Evolutionary conservation across 2,888 invertebrate species (phyloP).

Genomic region (Rapana venosa): DNA sequence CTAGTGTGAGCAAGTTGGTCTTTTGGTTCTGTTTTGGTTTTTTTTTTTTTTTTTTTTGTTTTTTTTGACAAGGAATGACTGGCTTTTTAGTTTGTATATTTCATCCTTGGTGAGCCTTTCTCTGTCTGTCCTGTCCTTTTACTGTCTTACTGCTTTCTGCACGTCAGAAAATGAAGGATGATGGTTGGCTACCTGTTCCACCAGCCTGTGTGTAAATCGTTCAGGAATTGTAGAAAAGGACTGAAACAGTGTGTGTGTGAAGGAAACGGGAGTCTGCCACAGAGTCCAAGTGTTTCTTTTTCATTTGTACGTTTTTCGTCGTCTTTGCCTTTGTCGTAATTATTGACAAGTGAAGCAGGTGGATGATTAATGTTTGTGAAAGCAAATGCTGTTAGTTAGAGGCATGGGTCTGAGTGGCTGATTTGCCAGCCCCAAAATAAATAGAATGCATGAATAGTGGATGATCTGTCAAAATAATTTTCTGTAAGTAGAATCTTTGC

Average conservation of each 20-base stretch:
- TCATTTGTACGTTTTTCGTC: too few relatives aligned
- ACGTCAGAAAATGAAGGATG: not conserved
- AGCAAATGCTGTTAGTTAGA: too few relatives aligned
- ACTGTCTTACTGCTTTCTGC: not conserved
- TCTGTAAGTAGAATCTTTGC: too few relatives aligned
- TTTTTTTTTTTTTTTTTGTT: not conserved
- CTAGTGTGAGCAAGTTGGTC: not conserved
- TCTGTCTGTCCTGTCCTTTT: not conserved
- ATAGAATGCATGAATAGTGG: too few relatives aligned
- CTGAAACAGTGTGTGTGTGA: not conserved
- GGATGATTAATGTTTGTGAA: too few relatives aligned
- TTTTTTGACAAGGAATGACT: conserved; percentile 18
- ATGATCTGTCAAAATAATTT: too few relatives aligned
- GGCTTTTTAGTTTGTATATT: not conserved
- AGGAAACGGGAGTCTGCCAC: not conserved
- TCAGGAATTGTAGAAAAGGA: not conserved
- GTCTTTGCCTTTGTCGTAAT: too few relatives aligned
- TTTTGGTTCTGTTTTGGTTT: not conserved
- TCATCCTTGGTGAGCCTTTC: conserved; percentile 14
- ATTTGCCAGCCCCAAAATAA: too few relatives aligned
- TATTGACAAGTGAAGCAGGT: too few relatives aligned
- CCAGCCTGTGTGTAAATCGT: not conserved
- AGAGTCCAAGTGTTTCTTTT: too few relatives aligned
- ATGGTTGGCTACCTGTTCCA: not conserved
- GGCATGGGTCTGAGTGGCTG: too few relatives aligned